phyloP scores from a whole-genome alignment of 2,113 vertebrate species.

The Glareola pratincola region DNA sequence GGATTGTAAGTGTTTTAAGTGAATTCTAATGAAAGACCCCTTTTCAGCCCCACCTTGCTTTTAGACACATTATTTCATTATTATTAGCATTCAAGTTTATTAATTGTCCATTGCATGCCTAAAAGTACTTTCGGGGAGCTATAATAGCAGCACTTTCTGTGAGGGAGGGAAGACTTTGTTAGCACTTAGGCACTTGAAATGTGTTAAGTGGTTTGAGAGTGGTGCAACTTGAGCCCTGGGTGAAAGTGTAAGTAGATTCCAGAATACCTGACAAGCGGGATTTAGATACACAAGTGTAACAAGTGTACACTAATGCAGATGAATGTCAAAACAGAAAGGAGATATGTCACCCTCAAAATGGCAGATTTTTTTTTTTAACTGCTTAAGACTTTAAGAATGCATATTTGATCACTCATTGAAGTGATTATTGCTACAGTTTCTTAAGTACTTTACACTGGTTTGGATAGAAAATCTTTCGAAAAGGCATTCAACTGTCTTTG shows the following conservation, averaged over 20 bases:
- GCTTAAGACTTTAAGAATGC: conserved; percentile 19
- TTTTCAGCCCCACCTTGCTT: conserved; percentile 9
- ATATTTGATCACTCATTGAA: conserved; percentile 51
- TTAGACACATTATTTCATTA: conserved; percentile 7
- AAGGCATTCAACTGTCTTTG: not conserved
- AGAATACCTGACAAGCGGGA: conserved; percentile 45
- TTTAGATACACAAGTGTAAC: conserved; percentile 42
- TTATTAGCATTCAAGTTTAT: conserved; percentile 29
- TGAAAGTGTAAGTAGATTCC: conserved; percentile 46
- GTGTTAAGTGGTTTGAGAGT: conserved; percentile 68
- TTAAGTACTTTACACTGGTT: not conserved
- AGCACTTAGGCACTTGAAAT: conserved; percentile 68
- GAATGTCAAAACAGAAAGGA: conserved; percentile 55
- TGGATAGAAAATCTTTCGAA: no score
- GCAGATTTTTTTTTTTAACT: not conserved
- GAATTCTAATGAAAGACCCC: not conserved
- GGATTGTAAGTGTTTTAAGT: not conserved
- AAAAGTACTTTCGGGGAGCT: conserved; percentile 46
- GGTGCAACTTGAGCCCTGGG: conserved; percentile 46
- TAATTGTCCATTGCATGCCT: conserved; percentile 6
- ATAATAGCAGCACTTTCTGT: not conserved
- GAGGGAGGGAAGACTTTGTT: conserved; percentile 41
- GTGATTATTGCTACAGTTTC: not conserved
- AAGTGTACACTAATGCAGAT: conserved; percentile 38
- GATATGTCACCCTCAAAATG: not conserved